Evolutionary conservation across 2,888 invertebrate genomes (phyloP), one percentile per base, ranked within the genome.

Genomic region (Leucozona laternaria): DNA sequence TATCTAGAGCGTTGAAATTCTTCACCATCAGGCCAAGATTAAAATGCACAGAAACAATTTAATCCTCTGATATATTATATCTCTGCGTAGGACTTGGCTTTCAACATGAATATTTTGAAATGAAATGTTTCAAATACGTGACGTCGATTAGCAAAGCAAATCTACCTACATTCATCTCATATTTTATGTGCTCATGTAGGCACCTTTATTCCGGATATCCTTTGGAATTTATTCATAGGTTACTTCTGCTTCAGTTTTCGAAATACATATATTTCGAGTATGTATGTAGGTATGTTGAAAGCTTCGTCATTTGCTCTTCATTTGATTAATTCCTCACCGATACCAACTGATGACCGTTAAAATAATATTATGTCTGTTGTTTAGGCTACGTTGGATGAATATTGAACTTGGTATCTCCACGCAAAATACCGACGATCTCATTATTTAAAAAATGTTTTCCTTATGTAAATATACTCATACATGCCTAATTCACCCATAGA

Each of bases 41-140:
- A 11, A 71, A 66, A 66, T 60, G 45, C 25, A 6, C 4, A 58
- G 45, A 80, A 72, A 76, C 64, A 79, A 84, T 84, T 68, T 79
- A 79, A 76, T 79, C 68, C 71, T 68, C 71, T 11, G 71, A 72
- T 72, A 72, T 76, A 76, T 79, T 72, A 55, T 48, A 64, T 13
- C 17, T 60, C 62, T 15, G 78, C 70, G 50, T 64, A 79, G 25
- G 75, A 75, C 64, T 70, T 76, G 71, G 75, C 70, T 84, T 77
- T 84, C 76, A 66, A 72, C 76, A 76, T 80, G 75, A 57, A 34
- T 34, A 57, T 79, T 84, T 84, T 66, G 37, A 55, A 79, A 76
- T 76, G 55, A 76, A 84, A 80, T 79, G 79, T 72, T 80, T 66
- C 60, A 53, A 13, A 50, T 84, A 84, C 84, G 84, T 84, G 80